Evolutionary conservation across 92 coral and sea anemone species (phyloP).

Genomic region (Anthopleura xanthogrammica): DNA sequence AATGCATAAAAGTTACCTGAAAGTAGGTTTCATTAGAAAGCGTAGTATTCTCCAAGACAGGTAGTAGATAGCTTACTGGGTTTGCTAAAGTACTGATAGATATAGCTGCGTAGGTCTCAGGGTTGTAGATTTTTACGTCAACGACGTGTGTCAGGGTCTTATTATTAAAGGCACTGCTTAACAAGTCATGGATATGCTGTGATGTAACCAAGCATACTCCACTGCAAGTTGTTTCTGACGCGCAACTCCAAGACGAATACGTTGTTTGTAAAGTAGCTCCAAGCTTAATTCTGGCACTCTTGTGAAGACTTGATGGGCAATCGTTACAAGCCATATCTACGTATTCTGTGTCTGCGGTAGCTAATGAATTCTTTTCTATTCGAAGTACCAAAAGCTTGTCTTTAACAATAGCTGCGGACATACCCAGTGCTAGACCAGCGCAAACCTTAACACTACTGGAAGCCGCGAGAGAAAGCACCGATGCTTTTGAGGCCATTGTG

Average conservation of each 20-base stretch:
- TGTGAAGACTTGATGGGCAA: slow-evolving; percentile 42
- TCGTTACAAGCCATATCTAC: slow-evolving; percentile 57
- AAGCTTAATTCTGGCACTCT: slow-evolving; percentile 54
- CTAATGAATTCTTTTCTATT: slow-evolving; percentile 45
- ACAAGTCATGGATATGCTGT: slow-evolving; percentile 62
- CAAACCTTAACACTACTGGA: slow-evolving; percentile 61
- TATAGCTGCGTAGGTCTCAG: slow-evolving; percentile 61
- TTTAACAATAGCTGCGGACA: slow-evolving; percentile 61
- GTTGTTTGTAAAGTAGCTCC: slow-evolving; percentile 45
- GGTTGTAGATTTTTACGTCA: slow-evolving; percentile 71
- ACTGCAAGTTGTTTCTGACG: slow-evolving; percentile 53
- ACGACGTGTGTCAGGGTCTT: slow-evolving; percentile 65
- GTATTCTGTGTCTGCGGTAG: slow-evolving; percentile 36
- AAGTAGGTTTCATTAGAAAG: slow-evolving; percentile 44
- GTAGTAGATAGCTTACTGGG: slow-evolving; percentile 59
- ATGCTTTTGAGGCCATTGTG: slow-evolving; percentile 43
- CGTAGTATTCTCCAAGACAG: slow-evolving; percentile 40
- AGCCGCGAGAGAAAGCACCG: slow-evolving; percentile 43
- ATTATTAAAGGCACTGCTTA: slow-evolving; percentile 38
- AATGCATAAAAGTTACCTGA: slow-evolving; percentile 5
- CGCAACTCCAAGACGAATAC: slow-evolving; percentile 63
- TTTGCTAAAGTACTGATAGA: slow-evolving; percentile 36
- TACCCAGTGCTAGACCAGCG: slow-evolving; percentile 60
- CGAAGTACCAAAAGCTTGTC: slow-evolving; percentile 55
- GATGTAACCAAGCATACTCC: slow-evolving; percentile 68